Base-by-base conservation (phyloP, 2,797 vertebrate species). In the Lepidocolaptes lacrymiger region DNA sequence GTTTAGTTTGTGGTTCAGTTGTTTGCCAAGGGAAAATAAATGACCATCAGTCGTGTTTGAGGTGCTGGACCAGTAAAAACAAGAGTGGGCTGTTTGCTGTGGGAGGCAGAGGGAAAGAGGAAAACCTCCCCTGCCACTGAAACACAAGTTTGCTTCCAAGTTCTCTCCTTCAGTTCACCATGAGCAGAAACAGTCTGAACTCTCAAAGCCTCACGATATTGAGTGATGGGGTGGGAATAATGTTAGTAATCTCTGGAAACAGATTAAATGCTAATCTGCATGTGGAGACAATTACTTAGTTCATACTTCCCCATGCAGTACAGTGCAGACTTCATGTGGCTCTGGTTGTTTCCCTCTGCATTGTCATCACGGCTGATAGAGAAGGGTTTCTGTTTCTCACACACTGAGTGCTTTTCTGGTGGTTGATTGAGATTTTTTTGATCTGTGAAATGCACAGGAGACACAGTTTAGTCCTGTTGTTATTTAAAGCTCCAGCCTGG, bases 11-110 rank as follows among this genome's bases (percentile, higher is more conserved):
- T 27, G 51, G 66, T 73, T 61, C 73, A 91, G 7, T 51, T 73
- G 56, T 93, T 84, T 91, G 82, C 71, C 63, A 69, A 64, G 75
- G 82, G 78, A 56, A 84, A 91, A 88, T 36, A 61, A 96, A 81
- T 44, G 46, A 58, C 43, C 44, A 19, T 73, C 58, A 46, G 66
- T 85, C 46, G n/a, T 10, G 24, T 44, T 19, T 28, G 46, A 76
- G 83, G 21, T 69, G 80, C 21, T 81, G 73, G 71, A 89, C 37
- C 51, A n/a, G 76, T 11, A 56, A 52, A 59, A 84, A 59, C 55
- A 66, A 49, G 48, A 84, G 51, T 0, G 1, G 67, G 32, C 66
- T 88, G 10, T 58, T 75, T 55, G 4, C 32, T 91, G 51, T 28
- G 67, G 54, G 52, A 54, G 73, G 88, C 37, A 55, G 15, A 69